Conservation (phyloP, 1,140 invertebrate genomes). For the Saccostrea cuccullata region DNA sequence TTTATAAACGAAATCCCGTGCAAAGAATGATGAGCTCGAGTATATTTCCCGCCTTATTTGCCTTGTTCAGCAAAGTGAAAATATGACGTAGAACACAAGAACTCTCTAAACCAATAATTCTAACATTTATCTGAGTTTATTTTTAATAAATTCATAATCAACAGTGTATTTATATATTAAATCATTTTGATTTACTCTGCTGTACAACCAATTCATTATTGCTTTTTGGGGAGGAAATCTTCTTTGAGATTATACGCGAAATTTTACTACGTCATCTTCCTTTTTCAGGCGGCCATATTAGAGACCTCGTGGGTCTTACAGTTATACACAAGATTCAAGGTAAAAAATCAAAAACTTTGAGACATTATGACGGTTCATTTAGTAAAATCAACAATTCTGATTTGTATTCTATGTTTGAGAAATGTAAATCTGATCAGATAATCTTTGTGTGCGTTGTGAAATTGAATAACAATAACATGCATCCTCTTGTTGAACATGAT, state of each 20-base stretch:
- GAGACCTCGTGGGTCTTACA: slow-evolving; percentile 51
- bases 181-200: too few species aligned
- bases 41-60: slow-evolving; percentile 58
- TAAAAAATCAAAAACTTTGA: background rate
- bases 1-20: background rate
- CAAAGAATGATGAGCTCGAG: background rate
- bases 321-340: slow-evolving; percentile 24
- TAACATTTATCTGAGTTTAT: background rate
- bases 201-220: too few species aligned
- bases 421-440: background rate
- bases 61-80: slow-evolving; percentile 26
- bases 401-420: background rate
- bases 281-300: slow-evolving; percentile 51
- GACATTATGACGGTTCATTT: background rate
- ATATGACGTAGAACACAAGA: slow-evolving; percentile 16
- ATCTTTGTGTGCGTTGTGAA: background rate
- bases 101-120: background rate
- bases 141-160: too few species aligned
- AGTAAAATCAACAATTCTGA: background rate
- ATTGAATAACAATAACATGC: background rate
- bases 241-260: background rate
- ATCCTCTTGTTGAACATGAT: background rate
- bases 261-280: slow-evolving; percentile 34
- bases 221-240: background rate
- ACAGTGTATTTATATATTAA: too few species aligned